Evolutionary conservation across 1,140 invertebrate species (phyloP), one percentile per base, ranked within the genome.

Genomic region (Formica exsecta): DNA sequence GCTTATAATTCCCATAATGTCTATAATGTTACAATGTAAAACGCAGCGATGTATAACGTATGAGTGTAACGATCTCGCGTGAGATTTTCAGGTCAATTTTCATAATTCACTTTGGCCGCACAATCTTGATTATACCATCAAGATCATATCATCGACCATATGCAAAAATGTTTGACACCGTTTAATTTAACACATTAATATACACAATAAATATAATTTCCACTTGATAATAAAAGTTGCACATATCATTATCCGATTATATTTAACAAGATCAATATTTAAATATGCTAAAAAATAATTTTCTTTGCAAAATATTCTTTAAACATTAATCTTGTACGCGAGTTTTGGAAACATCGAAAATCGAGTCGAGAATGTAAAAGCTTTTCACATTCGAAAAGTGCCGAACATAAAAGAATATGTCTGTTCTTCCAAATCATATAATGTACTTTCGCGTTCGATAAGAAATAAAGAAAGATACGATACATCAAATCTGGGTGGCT

Each of bases 1-100:
- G 62, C 64, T 70, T 80, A 80, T 80, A 57, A 80, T 70, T 70
- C 76, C 64, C 48, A n/a, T 80, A 57, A 80, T 9, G 65, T 80
- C 65, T 54, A 36, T 29, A 62, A 79, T n/a, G 51, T 57, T 22
- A 29, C 16, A 32, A n/a, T 32, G 76, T 38, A 13, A 68, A 57
- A n/a, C 3, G 22, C 32, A 70, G 48, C 9, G 48, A 80, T 59
- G 64, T 22, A 64, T 38, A 25, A 29, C 5, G 36, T 54, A 70
- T 4, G 8, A 70, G 16, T 57, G 13, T 16, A 16, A 79, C 51
- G 62, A 13, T 32, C 25, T 68, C 44, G 9, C 7, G 41, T 7
- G n/a, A n/a, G 8, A 32, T 54, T 68, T 68, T 38, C 36, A 64
- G 22, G 32, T 32, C 36, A 38, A 32, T 79, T 38, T 25, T 6